Percentiles rank a stretch among this genome's conserved stretches.
These are phyloP conservation scores for Desmophyllum pertusum DNA, from an alignment of 92 coral and sea anemone genomes.

Conservation along the genomic window DNA sequence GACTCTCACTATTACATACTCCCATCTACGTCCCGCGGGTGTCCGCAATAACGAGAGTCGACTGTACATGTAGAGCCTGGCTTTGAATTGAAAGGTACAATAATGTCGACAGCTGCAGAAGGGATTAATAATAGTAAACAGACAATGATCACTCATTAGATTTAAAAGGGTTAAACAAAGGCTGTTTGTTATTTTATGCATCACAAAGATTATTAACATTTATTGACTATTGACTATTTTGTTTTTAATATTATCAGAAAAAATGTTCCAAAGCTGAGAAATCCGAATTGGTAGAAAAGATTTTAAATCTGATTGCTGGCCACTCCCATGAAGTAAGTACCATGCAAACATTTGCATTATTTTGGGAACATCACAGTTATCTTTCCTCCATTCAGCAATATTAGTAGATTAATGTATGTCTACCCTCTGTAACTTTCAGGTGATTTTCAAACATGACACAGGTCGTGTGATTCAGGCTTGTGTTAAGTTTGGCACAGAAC, in stretches of 20 bases:
- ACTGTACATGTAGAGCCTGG: too few species aligned
- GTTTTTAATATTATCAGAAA: constrained; percentile 54
- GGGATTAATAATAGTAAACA: too few species aligned
- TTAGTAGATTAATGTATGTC: too few species aligned
- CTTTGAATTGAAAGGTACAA: too few species aligned
- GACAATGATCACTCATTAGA: too few species aligned
- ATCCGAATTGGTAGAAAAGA: constrained; percentile 72
- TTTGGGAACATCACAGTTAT: not conserved
- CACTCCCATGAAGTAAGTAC: constrained; percentile 91
- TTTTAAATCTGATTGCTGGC: constrained; percentile 84
- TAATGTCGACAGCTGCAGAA: too few species aligned
- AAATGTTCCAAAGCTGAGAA: constrained; percentile 72
- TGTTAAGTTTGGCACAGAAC: constrained; percentile 80
- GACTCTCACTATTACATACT: too few species aligned
- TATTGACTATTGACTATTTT: not conserved
- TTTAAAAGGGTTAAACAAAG: too few species aligned
- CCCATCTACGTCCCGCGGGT: too few species aligned
- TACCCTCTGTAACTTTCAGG: constrained; percentile 70
- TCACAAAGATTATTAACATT: not conserved
- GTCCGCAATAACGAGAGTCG: too few species aligned
- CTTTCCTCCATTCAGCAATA: not conserved
- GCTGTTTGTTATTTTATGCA: not conserved
- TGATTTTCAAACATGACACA: constrained; percentile 97
- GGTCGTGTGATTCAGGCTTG: constrained; percentile 95
- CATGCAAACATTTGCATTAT: not conserved